phyloP scores from a whole-genome alignment of 2,888 invertebrate species.

The Desoria tigrina region DNA sequence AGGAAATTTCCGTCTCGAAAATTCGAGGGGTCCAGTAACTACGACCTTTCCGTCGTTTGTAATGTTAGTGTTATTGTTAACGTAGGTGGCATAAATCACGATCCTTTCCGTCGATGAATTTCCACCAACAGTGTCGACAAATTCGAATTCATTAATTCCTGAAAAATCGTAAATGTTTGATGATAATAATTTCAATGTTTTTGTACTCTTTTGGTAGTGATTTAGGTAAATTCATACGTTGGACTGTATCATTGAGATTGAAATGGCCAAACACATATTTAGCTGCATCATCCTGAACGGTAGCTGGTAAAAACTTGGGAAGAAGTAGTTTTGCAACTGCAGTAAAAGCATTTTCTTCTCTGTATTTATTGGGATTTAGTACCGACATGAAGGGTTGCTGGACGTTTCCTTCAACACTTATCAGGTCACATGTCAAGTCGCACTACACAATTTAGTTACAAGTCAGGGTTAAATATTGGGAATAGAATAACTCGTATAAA shows the following conservation, averaged over 20 bases:
- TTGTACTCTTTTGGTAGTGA: no score
- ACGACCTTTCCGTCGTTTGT: no score
- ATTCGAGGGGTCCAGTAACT: constrained; percentile 9
- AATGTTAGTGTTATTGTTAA: neutral
- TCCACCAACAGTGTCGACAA: constrained; percentile 20
- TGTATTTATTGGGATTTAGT: no score
- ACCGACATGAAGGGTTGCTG: no score
- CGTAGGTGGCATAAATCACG: neutral
- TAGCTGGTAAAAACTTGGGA: neutral
- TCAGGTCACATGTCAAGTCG: constrained; percentile 6
- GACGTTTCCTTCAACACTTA: no score
- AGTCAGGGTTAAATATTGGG: no score
- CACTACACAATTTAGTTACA: neutral
- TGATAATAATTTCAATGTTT: no score
- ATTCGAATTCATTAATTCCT: constrained; percentile 24
- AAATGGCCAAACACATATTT: constrained; percentile 16
- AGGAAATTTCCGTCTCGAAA: constrained; percentile 23
- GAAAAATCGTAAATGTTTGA: no score
- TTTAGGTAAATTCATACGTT: constrained; percentile 21
- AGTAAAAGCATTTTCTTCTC: no score
- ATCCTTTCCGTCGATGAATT: constrained; percentile 13
- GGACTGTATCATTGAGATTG: constrained; percentile 16
- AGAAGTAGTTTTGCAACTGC: neutral
- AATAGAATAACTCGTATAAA: no score
- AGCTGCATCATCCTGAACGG: constrained; percentile 11